Evolutionary conservation across 1,140 invertebrate species (phyloP).

Genomic region (Onthophagus taurus): DNA sequence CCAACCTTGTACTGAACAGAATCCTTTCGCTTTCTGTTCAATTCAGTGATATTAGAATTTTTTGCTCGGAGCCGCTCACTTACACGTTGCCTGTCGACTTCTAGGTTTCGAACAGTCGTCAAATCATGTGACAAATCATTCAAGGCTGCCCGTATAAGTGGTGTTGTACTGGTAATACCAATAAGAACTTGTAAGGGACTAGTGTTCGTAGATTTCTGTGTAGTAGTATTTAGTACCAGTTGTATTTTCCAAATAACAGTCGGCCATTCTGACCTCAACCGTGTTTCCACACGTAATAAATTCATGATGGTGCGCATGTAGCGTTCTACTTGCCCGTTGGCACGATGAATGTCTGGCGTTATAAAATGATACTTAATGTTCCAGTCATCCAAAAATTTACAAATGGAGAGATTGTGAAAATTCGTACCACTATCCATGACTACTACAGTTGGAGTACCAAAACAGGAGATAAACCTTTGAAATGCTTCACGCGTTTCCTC

Average conservation of each 20-base stretch:
- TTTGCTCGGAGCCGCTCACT: no score
- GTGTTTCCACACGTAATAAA: conserved; percentile 19
- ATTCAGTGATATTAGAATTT: no score
- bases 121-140: no score
- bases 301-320: conserved; percentile 26
- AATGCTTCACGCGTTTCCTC: conserved; percentile 5
- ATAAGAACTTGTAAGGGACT: no score
- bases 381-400: conserved; percentile 11
- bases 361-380: conserved; percentile 17
- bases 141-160: no score
- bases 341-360: no score
- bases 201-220: conserved; percentile 15
- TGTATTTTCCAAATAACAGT: conserved; percentile 15
- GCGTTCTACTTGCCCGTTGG: conserved; percentile 30
- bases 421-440: conserved; percentile 17
- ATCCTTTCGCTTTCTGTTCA: no score
- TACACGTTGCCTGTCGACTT: no score
- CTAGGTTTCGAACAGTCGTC: no score
- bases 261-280: conserved; percentile 7
- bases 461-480: conserved; percentile 2
- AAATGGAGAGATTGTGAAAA: conserved; percentile 7
- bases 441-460: conserved; percentile 20
- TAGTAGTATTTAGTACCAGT: conserved; percentile 14
- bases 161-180: no score
- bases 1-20: no score